phyloP scores from a whole-genome alignment of 2,797 vertebrate species.

The Manis javanica region DNA sequence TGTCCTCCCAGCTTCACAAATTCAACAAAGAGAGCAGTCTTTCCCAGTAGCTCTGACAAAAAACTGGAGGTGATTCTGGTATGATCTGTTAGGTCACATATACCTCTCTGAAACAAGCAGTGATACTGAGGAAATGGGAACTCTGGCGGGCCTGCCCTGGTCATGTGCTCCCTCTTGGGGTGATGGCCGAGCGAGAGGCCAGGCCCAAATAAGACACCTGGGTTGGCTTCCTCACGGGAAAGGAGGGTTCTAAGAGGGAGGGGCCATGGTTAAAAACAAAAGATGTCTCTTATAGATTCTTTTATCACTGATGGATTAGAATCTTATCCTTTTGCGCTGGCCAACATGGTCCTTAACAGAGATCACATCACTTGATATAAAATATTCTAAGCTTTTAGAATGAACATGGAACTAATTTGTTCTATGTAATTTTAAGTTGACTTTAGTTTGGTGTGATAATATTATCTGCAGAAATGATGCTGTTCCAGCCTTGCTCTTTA shows the following conservation, averaged over 20 bases:
- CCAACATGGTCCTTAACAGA: neutral
- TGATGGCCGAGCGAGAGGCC: neutral
- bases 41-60: neutral
- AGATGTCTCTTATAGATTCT: neutral
- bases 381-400: conserved; percentile 42
- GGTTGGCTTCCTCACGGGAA: neutral
- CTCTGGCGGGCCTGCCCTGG: neutral
- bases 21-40: neutral
- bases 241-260: neutral
- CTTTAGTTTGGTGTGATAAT: neutral
- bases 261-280: neutral
- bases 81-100: neutral
- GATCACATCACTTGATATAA: neutral
- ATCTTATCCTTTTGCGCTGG: neutral
- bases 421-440: neutral
- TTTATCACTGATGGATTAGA: neutral
- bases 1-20: neutral
- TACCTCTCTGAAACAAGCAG: neutral
- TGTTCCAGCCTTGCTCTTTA: neutral
- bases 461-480: neutral
- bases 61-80: neutral
- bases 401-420: conserved; percentile 5
- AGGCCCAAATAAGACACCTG: neutral
- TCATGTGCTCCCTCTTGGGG: neutral
- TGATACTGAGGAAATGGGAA: neutral